Evolutionary conservation across 2,797 vertebrate species (phyloP).

Genomic region (Phrynocephalus guinanensis): DNA sequence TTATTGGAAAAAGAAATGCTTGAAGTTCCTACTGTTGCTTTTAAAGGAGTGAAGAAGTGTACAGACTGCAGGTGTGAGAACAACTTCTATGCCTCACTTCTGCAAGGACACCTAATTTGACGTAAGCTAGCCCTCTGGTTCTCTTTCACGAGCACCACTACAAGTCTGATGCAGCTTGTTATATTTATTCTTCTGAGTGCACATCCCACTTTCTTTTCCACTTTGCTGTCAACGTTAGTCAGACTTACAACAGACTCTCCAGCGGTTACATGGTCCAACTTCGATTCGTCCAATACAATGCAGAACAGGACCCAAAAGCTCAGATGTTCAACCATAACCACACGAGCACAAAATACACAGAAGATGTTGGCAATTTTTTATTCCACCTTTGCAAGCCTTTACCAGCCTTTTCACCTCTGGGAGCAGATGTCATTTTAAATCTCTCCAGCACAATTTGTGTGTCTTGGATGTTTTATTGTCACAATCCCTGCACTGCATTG

Average conservation of each 20-base stretch:
- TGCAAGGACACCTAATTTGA: neutral
- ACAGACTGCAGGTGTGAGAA: neutral
- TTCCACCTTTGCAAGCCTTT: neutral
- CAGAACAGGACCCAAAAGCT: neutral
- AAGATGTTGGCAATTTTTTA: neutral
- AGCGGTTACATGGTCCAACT: neutral
- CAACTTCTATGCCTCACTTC: neutral
- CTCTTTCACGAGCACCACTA: neutral
- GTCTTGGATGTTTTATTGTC: neutral
- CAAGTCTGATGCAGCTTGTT: neutral
- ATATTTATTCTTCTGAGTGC: neutral
- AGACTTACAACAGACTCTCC: neutral
- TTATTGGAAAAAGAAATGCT: neutral
- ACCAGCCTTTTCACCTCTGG: neutral
- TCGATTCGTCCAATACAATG: neutral
- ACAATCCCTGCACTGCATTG: neutral
- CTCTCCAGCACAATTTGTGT: neutral
- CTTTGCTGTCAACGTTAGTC: neutral
- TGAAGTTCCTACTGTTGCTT: neutral
- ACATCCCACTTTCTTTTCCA: neutral
- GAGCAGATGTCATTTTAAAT: neutral
- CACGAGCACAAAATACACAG: neutral
- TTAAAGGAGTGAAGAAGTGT: neutral
- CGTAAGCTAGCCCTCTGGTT: neutral
- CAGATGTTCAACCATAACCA: neutral